Conservation (phyloP, 1,140 invertebrate species). For the Bombus balteatus region DNA sequence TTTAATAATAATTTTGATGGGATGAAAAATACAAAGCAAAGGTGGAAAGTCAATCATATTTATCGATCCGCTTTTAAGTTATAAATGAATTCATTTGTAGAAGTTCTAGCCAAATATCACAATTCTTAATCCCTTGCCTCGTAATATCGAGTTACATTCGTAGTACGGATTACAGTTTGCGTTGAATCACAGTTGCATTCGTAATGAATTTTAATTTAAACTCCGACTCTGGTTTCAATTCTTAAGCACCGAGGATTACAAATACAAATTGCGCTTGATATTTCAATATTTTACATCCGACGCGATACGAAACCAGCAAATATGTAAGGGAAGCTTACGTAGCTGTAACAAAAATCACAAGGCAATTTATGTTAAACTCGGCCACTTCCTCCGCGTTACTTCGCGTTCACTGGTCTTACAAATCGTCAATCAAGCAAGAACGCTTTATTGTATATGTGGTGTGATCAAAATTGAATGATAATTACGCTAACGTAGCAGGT, state of each 20-base stretch:
- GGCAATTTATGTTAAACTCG: neutral
- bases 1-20: neutral
- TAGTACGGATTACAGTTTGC: neutral
- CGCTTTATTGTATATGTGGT: too few relatives aligned
- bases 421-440: too few relatives aligned
- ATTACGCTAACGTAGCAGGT: too few relatives aligned
- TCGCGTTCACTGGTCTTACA: too few relatives aligned
- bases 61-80: neutral
- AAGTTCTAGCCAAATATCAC: neutral
- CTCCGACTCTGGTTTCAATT: neutral
- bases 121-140: neutral
- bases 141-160: neutral
- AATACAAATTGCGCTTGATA: neutral
- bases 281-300: neutral
- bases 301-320: neutral
- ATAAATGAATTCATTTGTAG: neutral
- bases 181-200: neutral
- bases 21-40: too few relatives aligned
- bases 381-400: too few relatives aligned
- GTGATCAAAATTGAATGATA: too few relatives aligned
- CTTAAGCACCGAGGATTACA: constrained; percentile 1
- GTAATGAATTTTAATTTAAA: neutral
- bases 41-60: too few relatives aligned
- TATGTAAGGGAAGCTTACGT: neutral
- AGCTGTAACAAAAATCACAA: neutral